Evolutionary conservation across 2,797 vertebrate species (phyloP).

Genomic region (Etheostoma perlongum): DNA sequence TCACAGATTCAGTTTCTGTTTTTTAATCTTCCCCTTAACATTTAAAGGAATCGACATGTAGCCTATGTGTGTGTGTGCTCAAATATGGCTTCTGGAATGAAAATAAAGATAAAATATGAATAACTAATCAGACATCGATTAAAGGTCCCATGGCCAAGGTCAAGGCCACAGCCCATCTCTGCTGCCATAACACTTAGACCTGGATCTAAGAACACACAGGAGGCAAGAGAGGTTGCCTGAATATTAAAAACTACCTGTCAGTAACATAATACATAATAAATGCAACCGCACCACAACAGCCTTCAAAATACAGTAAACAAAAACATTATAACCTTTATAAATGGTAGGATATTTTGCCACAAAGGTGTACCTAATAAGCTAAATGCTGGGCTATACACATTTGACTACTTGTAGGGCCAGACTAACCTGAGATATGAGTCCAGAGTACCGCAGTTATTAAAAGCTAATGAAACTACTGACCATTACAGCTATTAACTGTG

Average conservation of each 20-base stretch:
- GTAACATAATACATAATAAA: neutral
- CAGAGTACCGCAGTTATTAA: neutral
- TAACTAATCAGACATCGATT: too few species aligned
- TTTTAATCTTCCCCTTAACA: too few species aligned
- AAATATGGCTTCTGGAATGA: too few species aligned
- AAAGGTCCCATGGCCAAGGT: too few species aligned
- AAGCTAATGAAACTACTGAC: neutral
- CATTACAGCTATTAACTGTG: neutral
- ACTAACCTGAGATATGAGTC: neutral
- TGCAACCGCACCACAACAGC: neutral
- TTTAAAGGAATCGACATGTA: too few species aligned
- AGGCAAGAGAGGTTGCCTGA: neutral
- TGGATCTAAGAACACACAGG: neutral
- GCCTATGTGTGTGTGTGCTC: too few species aligned
- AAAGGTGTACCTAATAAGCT: neutral
- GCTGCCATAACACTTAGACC: neutral
- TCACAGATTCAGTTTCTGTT: too few species aligned
- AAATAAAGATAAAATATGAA: too few species aligned
- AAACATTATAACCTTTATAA: neutral
- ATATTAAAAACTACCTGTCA: conserved; percentile 2
- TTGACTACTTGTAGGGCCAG: neutral
- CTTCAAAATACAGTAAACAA: neutral
- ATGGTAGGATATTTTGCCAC: neutral
- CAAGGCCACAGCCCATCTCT: too few species aligned
- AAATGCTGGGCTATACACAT: neutral